A percentile compares a stretch with the other conserved stretches of the same genome.
These are phyloP conservation scores for Helobdella robusta DNA, from an alignment of 2,888 invertebrate genomes.

Conservation along the genomic window DNA sequence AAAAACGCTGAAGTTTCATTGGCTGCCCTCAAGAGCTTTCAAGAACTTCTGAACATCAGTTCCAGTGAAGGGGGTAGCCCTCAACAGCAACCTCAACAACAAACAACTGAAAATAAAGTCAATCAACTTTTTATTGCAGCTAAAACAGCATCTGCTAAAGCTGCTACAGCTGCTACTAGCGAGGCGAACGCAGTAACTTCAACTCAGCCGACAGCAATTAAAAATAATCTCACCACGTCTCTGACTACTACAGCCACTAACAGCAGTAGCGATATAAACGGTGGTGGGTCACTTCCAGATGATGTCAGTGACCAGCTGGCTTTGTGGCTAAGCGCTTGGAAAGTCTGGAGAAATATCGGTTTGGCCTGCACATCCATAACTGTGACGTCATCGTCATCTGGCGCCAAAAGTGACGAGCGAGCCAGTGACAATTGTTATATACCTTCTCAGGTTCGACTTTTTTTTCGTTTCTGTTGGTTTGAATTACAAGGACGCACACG, in stretches of 20 bases:
- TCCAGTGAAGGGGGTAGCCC: background rate
- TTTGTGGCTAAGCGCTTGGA: conserved; percentile 48
- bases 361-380: conserved; percentile 62
- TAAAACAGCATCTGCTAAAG: background rate
- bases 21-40: conserved; percentile 89
- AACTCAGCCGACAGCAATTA: conserved; percentile 6
- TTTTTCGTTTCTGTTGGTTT: background rate
- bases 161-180: background rate
- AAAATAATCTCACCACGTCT: background rate
- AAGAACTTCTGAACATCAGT: conserved; percentile 67
- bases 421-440: conserved; percentile 58
- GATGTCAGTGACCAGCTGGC: conserved; percentile 38
- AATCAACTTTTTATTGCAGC: conserved; percentile 8
- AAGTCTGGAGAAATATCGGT: conserved; percentile 74
- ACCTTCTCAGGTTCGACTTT: conserved; percentile 61
- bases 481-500: background rate
- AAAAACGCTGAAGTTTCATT: conserved; percentile 85
- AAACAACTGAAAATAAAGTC: background rate
- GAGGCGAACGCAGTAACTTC: background rate
- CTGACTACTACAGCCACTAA: background rate
- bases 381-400: background rate
- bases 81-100: background rate
- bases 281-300: background rate
- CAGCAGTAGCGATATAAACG: no score
- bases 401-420: conserved; percentile 60